Base-by-base conservation (phyloP, 2,797 vertebrate genomes). In the Spinus olivaceus region DNA sequence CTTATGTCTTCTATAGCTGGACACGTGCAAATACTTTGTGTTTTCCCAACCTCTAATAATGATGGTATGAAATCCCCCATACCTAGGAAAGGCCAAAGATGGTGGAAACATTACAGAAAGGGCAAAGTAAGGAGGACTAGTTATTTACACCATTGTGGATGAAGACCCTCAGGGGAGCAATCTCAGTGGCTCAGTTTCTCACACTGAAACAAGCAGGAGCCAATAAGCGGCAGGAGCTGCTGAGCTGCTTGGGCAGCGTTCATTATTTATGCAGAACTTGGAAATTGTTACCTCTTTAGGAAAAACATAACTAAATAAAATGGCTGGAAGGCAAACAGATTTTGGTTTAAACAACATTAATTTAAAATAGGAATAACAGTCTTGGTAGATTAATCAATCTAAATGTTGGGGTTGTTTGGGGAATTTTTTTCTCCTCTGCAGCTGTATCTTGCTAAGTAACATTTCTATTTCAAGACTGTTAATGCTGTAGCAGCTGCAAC, bases 401-500 rank as follows among this genome's bases (percentile, higher is more conserved):
- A 97, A 96, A 97, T 97, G 93, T 88, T 95, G 80, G 94, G 92
- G 92, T 96, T 93, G 87, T 97, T 97, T 97, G 94, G 94, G 91
- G 85, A 84, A 57, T 80, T 96, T 96, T 97, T 96, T 56, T 44
- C 88, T 92, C 71, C 70, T 97, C 82, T 97, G 94, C 97, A 98
- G 97, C 98, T 98, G 97, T 97, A 97, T 97, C 92, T 97, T 77
- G 21, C 96, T 96, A 95, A 98, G 94, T 96, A 96, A 97, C 97
- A 79, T 97, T 97, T 97, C 97, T 98, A 94, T 98, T 98, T 98
- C 97, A 96, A 96, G 94, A 95, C 96, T 97, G 93, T 96, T 98
- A 97, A 97, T 97, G 92, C 87, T 85, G 81, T 76, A 97, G 96
- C 98, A 98, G 97, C 97, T 98, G 98, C 96, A 96, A 79, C 77